phyloP scores from a whole-genome alignment of 64 coral and sea anemone genomes.

The Dendrophyllia cribrosa region DNA sequence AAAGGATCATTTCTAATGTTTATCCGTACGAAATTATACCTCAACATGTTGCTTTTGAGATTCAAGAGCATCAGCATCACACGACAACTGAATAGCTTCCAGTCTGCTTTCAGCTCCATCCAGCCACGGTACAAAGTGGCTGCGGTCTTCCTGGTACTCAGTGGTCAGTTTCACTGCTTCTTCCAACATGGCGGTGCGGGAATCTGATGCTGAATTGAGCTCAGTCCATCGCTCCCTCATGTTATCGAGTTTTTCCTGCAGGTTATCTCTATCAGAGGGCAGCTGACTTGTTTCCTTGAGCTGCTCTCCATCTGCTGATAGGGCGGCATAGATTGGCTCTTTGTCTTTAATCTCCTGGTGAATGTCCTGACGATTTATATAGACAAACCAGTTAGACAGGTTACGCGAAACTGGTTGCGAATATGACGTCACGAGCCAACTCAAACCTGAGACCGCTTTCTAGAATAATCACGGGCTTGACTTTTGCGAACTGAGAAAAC shows the following conservation, averaged over 20 bases:
- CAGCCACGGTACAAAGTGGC: conserved; percentile 82
- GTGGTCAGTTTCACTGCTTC: conserved; percentile 67
- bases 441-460: too few relatives aligned
- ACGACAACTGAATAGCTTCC: conserved; percentile 71
- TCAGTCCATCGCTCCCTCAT: conserved; percentile 74
- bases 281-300: conserved; percentile 76
- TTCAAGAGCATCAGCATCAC: conserved; percentile 72
- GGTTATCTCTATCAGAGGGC: conserved; percentile 63
- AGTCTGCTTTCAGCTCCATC: conserved; percentile 68
- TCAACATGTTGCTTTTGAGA: conserved; percentile 78
- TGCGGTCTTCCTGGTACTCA: conserved; percentile 74
- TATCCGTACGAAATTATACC: too few relatives aligned
- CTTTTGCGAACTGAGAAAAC: too few relatives aligned
- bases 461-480: too few relatives aligned
- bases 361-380: conserved; percentile 28
- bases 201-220: conserved; percentile 56
- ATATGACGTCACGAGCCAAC: not conserved
- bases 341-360: conserved; percentile 89
- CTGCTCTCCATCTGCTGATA: conserved; percentile 68
- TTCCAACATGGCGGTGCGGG: conserved; percentile 46
- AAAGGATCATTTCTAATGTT: too few relatives aligned
- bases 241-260: conserved; percentile 86
- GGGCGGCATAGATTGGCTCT: conserved; percentile 61
- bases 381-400: not conserved
- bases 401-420: not conserved